A percentile compares a stretch with the other conserved stretches of the same genome.
Evolutionary conservation across 2,888 invertebrate genomes (phyloP).

Genomic region (Mimumesa dahlbomi): DNA sequence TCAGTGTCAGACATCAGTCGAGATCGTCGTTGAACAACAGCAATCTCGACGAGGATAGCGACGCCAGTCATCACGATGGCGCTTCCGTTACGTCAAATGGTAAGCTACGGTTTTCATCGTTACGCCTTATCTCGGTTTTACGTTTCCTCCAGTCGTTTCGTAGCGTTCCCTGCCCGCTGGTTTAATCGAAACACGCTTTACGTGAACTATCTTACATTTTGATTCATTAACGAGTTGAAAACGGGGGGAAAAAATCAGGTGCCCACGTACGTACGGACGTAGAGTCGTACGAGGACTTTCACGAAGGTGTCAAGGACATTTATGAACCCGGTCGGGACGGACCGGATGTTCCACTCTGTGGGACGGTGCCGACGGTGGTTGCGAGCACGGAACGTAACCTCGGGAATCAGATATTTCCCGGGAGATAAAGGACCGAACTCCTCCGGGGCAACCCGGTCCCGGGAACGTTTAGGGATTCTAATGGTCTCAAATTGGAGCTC

Average conservation of each 20-base stretch:
- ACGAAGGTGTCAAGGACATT: conserved; percentile 63
- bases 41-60: conserved; percentile 83
- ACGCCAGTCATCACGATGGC: conserved; percentile 81
- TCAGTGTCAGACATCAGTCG: conserved; percentile 82
- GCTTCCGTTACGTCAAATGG: conserved; percentile 82
- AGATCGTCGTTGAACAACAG: conserved; percentile 82
- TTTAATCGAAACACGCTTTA: too few relatives aligned
- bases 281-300: conserved; percentile 37
- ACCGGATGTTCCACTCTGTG: conserved; percentile 67
- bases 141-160: background rate
- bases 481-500: conserved; percentile 74
- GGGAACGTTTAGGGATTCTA: conserved; percentile 75
- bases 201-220: too few relatives aligned
- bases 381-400: conserved; percentile 25
- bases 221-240: too few relatives aligned
- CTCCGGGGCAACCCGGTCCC: conserved; percentile 20
- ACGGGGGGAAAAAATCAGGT: too few relatives aligned
- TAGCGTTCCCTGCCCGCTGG: background rate
- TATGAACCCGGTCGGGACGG: conserved; percentile 46
- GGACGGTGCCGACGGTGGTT: conserved; percentile 52
- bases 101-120: conserved; percentile 76
- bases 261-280: conserved; percentile 23
- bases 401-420: conserved; percentile 69
- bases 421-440: conserved; percentile 63
- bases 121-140: conserved; percentile 23